These are phyloP conservation scores for Serrognathus titanus DNA, from an alignment of 2,888 invertebrate species.

Conservation along the genomic window DNA sequence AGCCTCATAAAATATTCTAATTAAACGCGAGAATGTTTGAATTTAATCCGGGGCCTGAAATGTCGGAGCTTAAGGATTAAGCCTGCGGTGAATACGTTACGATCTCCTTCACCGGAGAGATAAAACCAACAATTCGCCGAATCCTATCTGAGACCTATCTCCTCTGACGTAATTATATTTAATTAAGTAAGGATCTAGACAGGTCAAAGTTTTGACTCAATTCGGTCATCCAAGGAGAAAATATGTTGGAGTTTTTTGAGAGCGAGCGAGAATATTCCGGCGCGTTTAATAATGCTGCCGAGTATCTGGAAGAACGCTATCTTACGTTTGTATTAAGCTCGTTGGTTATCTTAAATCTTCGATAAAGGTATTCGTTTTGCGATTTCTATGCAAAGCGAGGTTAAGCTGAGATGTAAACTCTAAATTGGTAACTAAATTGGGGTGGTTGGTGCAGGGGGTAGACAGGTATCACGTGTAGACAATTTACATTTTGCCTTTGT, in stretches of 20 bases:
- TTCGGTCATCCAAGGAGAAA: no score
- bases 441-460: neutral
- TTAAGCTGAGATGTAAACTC: slow-evolving; percentile 1
- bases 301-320: neutral
- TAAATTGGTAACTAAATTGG: neutral
- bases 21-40: neutral
- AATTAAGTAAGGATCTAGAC: no score
- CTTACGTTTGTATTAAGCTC: neutral
- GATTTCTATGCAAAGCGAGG: neutral
- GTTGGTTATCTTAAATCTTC: neutral
- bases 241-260: no score
- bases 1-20: no score
- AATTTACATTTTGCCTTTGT: neutral
- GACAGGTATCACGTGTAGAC: neutral
- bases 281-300: no score
- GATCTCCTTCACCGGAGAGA: neutral
- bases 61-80: neutral
- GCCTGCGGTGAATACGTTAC: neutral
- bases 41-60: neutral
- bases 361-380: neutral
- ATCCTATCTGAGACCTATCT: neutral
- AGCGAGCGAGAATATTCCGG: no score
- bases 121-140: neutral
- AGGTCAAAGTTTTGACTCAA: no score
- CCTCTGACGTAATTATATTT: no score